Base-by-base conservation (phyloP, 2,113 vertebrate genomes). In the Anoura caudifer region DNA sequence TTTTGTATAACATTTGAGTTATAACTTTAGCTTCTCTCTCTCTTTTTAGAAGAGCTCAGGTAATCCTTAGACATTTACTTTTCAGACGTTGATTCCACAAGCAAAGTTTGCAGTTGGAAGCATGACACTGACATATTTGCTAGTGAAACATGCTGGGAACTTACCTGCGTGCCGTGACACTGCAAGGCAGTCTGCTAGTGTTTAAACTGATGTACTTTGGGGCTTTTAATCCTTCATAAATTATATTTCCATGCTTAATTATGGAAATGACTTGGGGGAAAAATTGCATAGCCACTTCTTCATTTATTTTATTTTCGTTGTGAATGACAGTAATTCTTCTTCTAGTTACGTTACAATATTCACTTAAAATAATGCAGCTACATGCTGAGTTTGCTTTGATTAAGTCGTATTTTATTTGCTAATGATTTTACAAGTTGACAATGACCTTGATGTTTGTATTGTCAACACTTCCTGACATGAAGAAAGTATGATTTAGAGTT, bases 171-270 rank as follows among this genome's bases (percentile, higher is more conserved):
- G 96, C 72, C 97, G 83, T 93, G 97, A 65, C 80, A 33, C 93
- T 97, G 96, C 91, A 97, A 97, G 96, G 93, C 97, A 98, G 97
- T 97, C 98, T 98, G 99, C 99, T 99, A 99, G 98, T 98, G 97
- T 97, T 95, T 98, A 98, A 98, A 98, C 98, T 98, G 98, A 99
- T 99, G 98, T 97, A 98, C 98, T 93, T 96, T 54, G 97, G 97
- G 98, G 98, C 97, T 98, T 98, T 85, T 98, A 98, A 98, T 98
- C 99, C 98, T 98, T 98, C 97, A 97, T 83, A 97, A 98, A 99
- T 98, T 98, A 97, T 98, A 98, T 99, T 99, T 99, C 98, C 98
- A 99, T 99, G 98, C 98, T 99, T 99, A 99, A 99, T 99, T 99
- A 99, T 95, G 97, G 98, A 97, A 98, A 98, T 97, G 97, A 98